Conservation (phyloP, 2,113 vertebrate species). For the Salvelinus namaycush region DNA sequence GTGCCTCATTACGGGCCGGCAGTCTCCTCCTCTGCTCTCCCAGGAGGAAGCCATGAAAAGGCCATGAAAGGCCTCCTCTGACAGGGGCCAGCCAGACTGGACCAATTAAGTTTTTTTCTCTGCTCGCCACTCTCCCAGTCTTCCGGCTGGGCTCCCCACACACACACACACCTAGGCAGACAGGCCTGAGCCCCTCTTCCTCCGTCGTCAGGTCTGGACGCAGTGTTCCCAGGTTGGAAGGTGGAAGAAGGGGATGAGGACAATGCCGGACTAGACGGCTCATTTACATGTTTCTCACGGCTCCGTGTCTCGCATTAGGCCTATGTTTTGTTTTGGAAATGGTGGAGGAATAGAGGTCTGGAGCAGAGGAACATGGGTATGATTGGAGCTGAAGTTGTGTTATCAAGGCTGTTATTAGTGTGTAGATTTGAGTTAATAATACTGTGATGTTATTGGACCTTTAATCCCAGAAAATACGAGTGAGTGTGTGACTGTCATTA, state of each 20-base stretch:
- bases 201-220: slow-evolving; percentile 41
- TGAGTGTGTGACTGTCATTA: neutral
- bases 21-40: slow-evolving; percentile 57
- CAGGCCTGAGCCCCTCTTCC: slow-evolving; percentile 27
- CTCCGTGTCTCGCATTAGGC: neutral
- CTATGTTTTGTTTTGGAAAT: neutral
- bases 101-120: slow-evolving; percentile 70
- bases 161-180: neutral
- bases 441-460: neutral
- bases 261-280: slow-evolving; percentile 1
- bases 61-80: slow-evolving; percentile 72
- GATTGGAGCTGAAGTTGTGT: neutral
- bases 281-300: slow-evolving; percentile 32
- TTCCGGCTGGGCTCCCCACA: slow-evolving; percentile 58
- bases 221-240: slow-evolving; percentile 39
- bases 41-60: slow-evolving; percentile 70
- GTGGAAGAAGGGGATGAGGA: slow-evolving; percentile 17
- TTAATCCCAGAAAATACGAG: neutral
- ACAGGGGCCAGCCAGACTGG: slow-evolving; percentile 67
- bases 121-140: slow-evolving; percentile 52
- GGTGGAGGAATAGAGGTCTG: neutral
- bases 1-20: slow-evolving; percentile 69
- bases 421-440: neutral
- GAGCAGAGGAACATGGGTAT: neutral
- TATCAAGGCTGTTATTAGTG: no score